Conservation (phyloP, 2,888 invertebrate genomes). For the Furcula furcula region DNA sequence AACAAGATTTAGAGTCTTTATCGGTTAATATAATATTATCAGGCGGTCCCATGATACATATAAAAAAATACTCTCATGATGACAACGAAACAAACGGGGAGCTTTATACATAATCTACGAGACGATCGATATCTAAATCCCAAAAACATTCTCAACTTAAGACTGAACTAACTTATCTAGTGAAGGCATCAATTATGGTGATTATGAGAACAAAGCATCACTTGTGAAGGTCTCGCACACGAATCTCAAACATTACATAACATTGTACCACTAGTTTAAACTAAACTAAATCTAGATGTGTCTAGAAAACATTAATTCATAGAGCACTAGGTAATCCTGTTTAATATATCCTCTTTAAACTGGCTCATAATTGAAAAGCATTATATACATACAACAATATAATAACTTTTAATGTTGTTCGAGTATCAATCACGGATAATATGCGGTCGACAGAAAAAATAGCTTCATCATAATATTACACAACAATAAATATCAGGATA, state of each 20-base stretch:
- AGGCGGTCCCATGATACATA: not conserved
- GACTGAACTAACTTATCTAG: slow-evolving; percentile 46
- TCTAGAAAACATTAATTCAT: slow-evolving; percentile 46
- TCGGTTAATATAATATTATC: slow-evolving; percentile 22
- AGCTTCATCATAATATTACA: slow-evolving; percentile 44
- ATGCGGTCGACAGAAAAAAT: slow-evolving; percentile 11
- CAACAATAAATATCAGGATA: no score
- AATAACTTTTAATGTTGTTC: slow-evolving; percentile 34
- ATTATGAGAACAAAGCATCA: slow-evolving; percentile 53
- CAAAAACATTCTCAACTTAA: no score
- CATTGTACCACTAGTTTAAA: slow-evolving; percentile 62
- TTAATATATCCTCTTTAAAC: slow-evolving; percentile 38
- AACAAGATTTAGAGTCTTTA: slow-evolving; percentile 43
- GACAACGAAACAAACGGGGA: no score
- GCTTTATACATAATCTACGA: no score
- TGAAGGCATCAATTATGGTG: slow-evolving; percentile 71
- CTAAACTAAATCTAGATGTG: slow-evolving; percentile 70
- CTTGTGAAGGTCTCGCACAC: slow-evolving; percentile 35
- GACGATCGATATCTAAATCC: no score
- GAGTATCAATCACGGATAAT: slow-evolving; percentile 15
- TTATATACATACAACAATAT: slow-evolving; percentile 77
- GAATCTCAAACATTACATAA: slow-evolving; percentile 59
- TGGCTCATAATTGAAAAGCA: slow-evolving; percentile 52
- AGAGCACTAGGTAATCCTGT: slow-evolving; percentile 29
- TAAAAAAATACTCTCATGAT: slow-evolving; percentile 12